Evolutionary conservation across 2,888 invertebrate species (phyloP).

Genomic region (Melanotus villosus): DNA sequence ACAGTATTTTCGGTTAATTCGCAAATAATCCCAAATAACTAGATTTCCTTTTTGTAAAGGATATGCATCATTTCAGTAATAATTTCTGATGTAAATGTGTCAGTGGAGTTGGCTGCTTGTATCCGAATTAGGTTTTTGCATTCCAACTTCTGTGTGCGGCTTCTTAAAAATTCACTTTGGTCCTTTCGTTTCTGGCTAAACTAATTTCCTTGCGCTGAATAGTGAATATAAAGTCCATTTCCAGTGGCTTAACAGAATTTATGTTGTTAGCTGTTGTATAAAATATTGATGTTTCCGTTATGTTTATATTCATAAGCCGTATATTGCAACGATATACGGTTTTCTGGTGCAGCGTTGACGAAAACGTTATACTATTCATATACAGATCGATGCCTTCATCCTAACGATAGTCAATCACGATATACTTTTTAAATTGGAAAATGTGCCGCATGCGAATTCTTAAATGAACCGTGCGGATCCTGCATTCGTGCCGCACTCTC

Average conservation of each 20-base stretch:
- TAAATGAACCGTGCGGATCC: neutral
- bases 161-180: slow-evolving; percentile 19
- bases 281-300: neutral
- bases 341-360: slow-evolving; percentile 21
- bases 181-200: slow-evolving; percentile 8
- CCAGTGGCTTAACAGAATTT: neutral
- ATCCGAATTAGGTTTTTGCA: neutral
- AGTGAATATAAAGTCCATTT: slow-evolving; percentile 12
- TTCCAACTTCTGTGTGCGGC: neutral
- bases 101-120: neutral
- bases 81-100: neutral
- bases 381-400: slow-evolving; percentile 28
- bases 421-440: slow-evolving; percentile 36
- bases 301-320: neutral
- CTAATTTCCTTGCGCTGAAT: slow-evolving; percentile 5
- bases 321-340: neutral
- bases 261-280: neutral
- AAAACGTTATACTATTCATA: slow-evolving; percentile 28
- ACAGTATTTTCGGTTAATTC: too few relatives aligned
- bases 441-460: slow-evolving; percentile 6
- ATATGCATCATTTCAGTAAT: too few relatives aligned
- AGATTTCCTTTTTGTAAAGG: too few relatives aligned
- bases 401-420: slow-evolving; percentile 37
- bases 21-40: too few relatives aligned
- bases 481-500: slow-evolving; percentile 19